These are phyloP conservation scores for Caranx ignobilis DNA, from an alignment of 2,113 vertebrate genomes.

Conservation along the genomic window DNA sequence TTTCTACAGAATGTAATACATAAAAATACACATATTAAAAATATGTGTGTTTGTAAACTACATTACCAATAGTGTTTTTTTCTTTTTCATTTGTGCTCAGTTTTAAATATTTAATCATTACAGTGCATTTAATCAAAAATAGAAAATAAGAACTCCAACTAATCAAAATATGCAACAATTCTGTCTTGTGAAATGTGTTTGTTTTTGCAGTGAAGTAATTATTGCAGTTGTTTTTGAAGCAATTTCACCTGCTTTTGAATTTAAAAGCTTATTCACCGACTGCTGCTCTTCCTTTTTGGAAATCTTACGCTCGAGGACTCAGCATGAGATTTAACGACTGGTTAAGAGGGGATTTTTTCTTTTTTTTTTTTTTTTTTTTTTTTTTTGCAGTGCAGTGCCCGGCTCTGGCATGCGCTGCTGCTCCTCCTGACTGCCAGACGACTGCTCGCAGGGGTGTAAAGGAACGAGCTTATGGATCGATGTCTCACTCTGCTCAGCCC, in stretches of 20 bases:
- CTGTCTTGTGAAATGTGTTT: neutral
- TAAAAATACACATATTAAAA: slow-evolving; percentile 44
- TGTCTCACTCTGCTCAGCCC: slow-evolving; percentile 72
- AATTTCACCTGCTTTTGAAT: slow-evolving; percentile 20
- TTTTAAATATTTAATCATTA: slow-evolving; percentile 5
- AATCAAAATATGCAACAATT: slow-evolving; percentile 8
- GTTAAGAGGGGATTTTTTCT: slow-evolving; percentile 2
- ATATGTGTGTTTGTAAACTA: slow-evolving; percentile 19
- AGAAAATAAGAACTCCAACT: slow-evolving; percentile 12
- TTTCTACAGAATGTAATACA: slow-evolving; percentile 42
- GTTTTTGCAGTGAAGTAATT: neutral
- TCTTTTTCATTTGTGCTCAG: neutral
- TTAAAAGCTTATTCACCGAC: neutral
- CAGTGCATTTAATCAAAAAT: neutral
- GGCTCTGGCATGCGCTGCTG: slow-evolving; percentile 54
- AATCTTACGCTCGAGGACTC: slow-evolving; percentile 27
- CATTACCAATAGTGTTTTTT: neutral
- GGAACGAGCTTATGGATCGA: slow-evolving; percentile 69
- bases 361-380: neutral
- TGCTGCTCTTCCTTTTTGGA: slow-evolving; percentile 1
- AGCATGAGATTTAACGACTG: slow-evolving; percentile 33
- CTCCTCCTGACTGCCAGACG: slow-evolving; percentile 65
- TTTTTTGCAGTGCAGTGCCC: slow-evolving; percentile 34
- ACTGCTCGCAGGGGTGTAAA: slow-evolving; percentile 75
- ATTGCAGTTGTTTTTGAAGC: neutral